A percentile compares a stretch with the other conserved stretches of the same genome.
Conservation (phyloP, 2,888 invertebrate species). For the Heteromurus nitidus region DNA sequence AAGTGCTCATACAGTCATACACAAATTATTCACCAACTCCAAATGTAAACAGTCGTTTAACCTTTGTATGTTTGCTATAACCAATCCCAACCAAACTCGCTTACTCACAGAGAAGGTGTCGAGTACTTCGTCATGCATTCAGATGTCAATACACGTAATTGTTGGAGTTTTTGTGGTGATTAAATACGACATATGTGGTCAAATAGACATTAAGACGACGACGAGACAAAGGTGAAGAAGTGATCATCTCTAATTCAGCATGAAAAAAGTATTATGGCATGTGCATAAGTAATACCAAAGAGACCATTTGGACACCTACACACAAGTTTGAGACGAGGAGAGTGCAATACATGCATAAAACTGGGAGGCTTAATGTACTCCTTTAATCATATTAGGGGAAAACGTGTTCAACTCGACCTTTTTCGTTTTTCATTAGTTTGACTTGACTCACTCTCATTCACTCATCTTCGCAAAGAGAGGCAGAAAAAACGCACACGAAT, state of each 20-base stretch:
- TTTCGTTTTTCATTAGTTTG: too few species aligned
- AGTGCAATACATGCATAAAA: neutral
- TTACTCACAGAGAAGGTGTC: too few species aligned
- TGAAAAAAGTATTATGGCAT: slow-evolving; percentile 12
- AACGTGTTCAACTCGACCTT: neutral
- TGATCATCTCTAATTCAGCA: slow-evolving; percentile 17
- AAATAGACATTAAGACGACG: neutral
- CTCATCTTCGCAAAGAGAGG: too few species aligned
- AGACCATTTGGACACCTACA: neutral
- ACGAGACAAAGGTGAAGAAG: neutral
- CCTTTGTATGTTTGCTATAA: neutral
- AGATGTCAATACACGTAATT: too few species aligned
- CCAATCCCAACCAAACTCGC: too few species aligned
- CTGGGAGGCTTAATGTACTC: neutral
- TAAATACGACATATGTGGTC: neutral
- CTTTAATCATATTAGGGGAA: neutral
- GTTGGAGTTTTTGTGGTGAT: too few species aligned
- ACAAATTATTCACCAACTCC: slow-evolving; percentile 36
- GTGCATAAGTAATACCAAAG: neutral
- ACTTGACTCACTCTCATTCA: too few species aligned
- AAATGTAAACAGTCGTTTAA: slow-evolving; percentile 10
- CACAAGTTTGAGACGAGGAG: neutral
- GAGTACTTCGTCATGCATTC: too few species aligned
- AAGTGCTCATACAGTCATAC: neutral
- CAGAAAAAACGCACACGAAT: too few species aligned